phyloP scores from a whole-genome alignment of 2,888 invertebrate genomes.

The Scaeva pyrastri region DNA sequence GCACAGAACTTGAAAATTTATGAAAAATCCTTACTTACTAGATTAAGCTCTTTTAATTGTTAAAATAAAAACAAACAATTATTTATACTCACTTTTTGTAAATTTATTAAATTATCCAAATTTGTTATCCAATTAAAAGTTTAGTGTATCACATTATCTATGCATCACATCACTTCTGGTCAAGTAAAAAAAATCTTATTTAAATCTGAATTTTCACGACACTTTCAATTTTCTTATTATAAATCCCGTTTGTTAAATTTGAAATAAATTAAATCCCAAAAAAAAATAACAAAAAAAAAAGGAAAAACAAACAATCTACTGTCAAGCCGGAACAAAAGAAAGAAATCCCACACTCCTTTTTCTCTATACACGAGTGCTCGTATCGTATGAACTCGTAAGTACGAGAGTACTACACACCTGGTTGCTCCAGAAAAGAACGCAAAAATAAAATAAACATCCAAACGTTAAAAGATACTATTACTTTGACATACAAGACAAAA shows the following conservation, averaged over 20 bases:
- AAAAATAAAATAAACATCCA: constrained; percentile 40
- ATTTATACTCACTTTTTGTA: constrained; percentile 49
- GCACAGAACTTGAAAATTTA: constrained; percentile 8
- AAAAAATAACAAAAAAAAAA: not conserved
- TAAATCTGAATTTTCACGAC: constrained; percentile 34
- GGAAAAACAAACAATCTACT: not conserved
- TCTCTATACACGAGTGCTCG: too few species aligned
- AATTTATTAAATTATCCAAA: constrained; percentile 63
- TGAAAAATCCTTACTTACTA: too few species aligned
- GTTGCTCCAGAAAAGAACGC: constrained; percentile 64
- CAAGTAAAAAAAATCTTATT: constrained; percentile 16
- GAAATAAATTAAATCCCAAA: constrained; percentile 22
- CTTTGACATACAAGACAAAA: constrained; percentile 44
- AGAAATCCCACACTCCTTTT: constrained; percentile 62
- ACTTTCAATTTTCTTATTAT: constrained; percentile 29
- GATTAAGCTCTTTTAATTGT: not conserved
- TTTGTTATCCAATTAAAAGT: constrained; percentile 67
- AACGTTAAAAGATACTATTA: constrained; percentile 45
- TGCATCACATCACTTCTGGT: constrained; percentile 36
- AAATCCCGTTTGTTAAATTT: constrained; percentile 29
- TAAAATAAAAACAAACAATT: too few species aligned
- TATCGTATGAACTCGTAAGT: too few species aligned
- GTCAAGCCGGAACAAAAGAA: constrained; percentile 33
- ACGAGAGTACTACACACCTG: constrained; percentile 32
- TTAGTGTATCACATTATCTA: constrained; percentile 61